phyloP scores from a whole-genome alignment of 2,113 vertebrate species.

The Bos javanicus region DNA sequence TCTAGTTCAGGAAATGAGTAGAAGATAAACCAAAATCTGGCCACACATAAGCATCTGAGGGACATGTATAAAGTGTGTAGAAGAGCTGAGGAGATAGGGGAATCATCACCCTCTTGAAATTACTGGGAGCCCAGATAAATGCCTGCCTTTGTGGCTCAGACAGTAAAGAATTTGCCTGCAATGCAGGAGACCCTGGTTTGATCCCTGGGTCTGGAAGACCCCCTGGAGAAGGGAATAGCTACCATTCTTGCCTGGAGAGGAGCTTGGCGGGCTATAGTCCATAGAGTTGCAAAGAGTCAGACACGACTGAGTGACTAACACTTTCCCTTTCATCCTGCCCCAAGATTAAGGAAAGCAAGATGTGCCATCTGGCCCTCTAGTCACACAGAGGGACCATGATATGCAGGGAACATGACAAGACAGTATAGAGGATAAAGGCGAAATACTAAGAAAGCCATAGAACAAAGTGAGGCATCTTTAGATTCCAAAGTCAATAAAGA shows the following conservation, averaged over 20 bases:
- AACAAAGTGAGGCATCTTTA: neutral
- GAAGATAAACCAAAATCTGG: neutral
- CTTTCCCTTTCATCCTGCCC: neutral
- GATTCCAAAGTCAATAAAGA: neutral
- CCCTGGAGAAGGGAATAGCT: neutral
- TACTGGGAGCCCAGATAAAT: neutral
- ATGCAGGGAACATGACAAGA: neutral
- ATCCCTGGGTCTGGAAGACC: neutral
- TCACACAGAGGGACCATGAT: neutral
- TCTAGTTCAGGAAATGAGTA: neutral
- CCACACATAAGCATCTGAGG: neutral
- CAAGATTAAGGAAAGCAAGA: neutral
- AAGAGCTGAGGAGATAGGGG: neutral
- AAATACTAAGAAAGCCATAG: neutral
- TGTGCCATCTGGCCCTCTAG: neutral
- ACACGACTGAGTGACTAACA: neutral
- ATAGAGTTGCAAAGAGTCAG: neutral
- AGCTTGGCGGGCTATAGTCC: neutral
- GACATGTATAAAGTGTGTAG: neutral
- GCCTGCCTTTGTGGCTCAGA: neutral
- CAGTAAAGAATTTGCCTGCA: neutral
- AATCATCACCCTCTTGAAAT: neutral
- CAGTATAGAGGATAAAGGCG: neutral
- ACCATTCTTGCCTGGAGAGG: neutral
- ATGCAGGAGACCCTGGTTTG: accelerated